phyloP scores from a whole-genome alignment of 2,888 invertebrate species.

The Ceratothoa steindachneri region DNA sequence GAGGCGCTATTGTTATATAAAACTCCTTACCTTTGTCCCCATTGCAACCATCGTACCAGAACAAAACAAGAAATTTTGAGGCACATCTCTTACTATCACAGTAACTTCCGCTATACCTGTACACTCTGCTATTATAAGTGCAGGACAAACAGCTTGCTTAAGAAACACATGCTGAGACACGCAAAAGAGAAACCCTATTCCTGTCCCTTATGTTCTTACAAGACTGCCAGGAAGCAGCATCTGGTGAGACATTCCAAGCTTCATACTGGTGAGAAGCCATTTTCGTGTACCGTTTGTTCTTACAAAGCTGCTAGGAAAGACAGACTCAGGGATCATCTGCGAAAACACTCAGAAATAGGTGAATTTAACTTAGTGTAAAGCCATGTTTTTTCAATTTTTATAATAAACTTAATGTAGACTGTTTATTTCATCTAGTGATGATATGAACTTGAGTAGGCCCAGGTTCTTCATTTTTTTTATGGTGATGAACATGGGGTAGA shows the following conservation, averaged over 20 bases:
- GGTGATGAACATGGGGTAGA: too few relatives aligned
- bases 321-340: not conserved
- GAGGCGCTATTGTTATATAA: not conserved
- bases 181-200: not conserved
- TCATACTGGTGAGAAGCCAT: not conserved
- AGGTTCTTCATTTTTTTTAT: too few relatives aligned
- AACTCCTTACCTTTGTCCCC: not conserved
- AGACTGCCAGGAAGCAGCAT: slow-evolving; percentile 3
- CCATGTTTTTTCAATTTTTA: too few relatives aligned
- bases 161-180: slow-evolving; percentile 1
- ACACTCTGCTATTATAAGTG: slow-evolving; percentile 3
- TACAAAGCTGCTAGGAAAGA: not conserved
- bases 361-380: not conserved
- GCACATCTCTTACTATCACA: not conserved
- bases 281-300: not conserved
- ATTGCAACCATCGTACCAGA: not conserved
- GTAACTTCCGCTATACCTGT: not conserved
- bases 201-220: not conserved
- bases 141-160: not conserved
- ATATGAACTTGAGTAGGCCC: too few relatives aligned
- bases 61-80: not conserved
- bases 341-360: not conserved
- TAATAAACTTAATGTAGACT: too few relatives aligned
- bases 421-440: too few relatives aligned
- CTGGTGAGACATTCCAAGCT: not conserved